Evolutionary conservation across 2,797 vertebrate species (phyloP).

Genomic region (Bradypodion ventrale): DNA sequence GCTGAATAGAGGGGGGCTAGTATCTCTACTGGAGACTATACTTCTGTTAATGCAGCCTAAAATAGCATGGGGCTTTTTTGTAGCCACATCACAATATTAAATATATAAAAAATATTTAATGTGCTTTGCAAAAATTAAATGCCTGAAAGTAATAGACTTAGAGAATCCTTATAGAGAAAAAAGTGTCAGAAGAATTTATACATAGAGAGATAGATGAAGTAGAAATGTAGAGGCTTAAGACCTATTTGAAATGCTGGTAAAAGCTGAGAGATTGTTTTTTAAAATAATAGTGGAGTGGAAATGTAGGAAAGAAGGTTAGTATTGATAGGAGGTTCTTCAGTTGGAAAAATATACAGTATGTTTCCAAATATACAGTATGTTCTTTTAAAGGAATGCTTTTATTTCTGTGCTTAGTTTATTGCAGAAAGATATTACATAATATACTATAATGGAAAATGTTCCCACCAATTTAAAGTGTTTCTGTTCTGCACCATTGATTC

Average conservation of each 20-base stretch:
- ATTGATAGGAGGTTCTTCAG: neutral
- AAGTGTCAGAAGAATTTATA: neutral
- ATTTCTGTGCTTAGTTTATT: neutral
- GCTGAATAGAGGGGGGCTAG: too few relatives aligned
- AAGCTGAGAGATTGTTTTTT: constrained; percentile 7
- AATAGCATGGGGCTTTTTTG: too few relatives aligned
- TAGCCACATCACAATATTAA: too few relatives aligned
- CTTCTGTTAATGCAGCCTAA: too few relatives aligned
- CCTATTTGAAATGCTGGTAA: constrained; percentile 24
- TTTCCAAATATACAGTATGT: too few relatives aligned
- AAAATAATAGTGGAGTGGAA: neutral
- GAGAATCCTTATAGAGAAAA: constrained; percentile 13
- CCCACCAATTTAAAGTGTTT: neutral
- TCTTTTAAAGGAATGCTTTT: neutral
- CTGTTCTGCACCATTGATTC: neutral
- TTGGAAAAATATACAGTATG: neutral
- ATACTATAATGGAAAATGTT: neutral
- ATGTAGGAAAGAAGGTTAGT: neutral
- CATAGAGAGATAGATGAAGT: accelerated
- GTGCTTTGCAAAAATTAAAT: constrained; percentile 11
- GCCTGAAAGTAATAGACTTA: constrained; percentile 5
- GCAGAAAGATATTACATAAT: neutral
- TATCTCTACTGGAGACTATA: too few relatives aligned
- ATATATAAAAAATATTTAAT: too few relatives aligned
- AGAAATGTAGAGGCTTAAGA: neutral